phyloP scores from a whole-genome alignment of 2,888 invertebrate genomes.

The Buathra laborator region DNA sequence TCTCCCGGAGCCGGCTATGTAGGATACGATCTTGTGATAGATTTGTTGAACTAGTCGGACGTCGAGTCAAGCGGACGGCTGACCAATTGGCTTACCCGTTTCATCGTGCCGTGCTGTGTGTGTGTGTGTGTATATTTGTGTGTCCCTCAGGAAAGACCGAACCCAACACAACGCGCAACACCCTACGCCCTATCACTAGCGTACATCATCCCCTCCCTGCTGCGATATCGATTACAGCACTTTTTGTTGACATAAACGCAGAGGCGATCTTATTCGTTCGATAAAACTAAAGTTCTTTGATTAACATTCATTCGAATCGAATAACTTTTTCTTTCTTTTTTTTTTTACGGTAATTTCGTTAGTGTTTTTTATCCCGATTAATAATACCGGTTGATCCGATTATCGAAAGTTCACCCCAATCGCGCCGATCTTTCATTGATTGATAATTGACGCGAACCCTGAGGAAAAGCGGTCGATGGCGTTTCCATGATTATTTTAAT shows the following conservation, averaged over 20 bases:
- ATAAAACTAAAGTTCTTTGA: background rate
- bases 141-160: conserved; percentile 19
- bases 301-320: background rate
- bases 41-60: conserved; percentile 42
- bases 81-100: conserved; percentile 48
- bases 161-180: conserved; percentile 23
- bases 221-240: conserved; percentile 50
- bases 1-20: background rate
- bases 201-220: conserved; percentile 31
- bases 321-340: background rate
- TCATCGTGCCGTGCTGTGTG: background rate
- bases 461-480: conserved; percentile 52
- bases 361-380: background rate
- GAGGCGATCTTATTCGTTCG: background rate
- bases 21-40: conserved; percentile 43
- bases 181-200: conserved; percentile 9
- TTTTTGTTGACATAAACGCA: conserved; percentile 9
- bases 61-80: conserved; percentile 56
- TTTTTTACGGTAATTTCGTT: background rate
- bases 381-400: background rate
- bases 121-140: background rate
- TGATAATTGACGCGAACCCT: background rate
- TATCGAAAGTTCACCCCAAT: background rate
- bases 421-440: conserved; percentile 15
- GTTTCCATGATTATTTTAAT: conserved; percentile 77